Conservation (phyloP, 2,113 vertebrate species). For the Heteronetta atricapilla region DNA sequence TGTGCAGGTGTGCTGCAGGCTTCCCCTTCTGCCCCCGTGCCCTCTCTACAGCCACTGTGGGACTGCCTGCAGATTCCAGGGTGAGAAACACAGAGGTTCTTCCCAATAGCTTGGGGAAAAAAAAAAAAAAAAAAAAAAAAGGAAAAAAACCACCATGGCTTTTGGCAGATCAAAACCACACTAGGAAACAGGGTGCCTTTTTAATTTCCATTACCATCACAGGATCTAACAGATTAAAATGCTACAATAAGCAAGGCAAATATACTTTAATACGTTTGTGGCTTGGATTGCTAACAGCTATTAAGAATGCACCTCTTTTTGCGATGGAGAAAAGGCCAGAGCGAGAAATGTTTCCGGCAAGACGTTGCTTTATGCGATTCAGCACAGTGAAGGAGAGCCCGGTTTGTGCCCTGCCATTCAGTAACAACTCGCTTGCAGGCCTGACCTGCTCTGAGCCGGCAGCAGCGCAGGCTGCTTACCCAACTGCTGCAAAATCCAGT, state of each 20-base stretch:
- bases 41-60: fast-evolving
- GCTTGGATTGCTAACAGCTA: background rate
- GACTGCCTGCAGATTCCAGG: background rate
- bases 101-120: background rate
- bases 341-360: background rate
- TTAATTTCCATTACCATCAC: background rate
- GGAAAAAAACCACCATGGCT: background rate
- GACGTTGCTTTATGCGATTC: background rate
- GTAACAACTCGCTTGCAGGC: background rate
- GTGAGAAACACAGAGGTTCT: background rate
- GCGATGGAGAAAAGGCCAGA: background rate
- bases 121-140: too few relatives aligned
- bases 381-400: background rate
- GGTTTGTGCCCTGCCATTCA: background rate
- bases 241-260: background rate
- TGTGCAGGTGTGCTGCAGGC: background rate
- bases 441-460: background rate
- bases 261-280: background rate
- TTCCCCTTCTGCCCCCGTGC: background rate
- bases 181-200: background rate
- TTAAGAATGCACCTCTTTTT: background rate
- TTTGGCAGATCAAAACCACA: background rate
- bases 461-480: background rate
- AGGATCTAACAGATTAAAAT: background rate
- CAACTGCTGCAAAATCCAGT: background rate